phyloP scores from a whole-genome alignment of 2,888 invertebrate genomes.

The Blastobasis lacticolella region DNA sequence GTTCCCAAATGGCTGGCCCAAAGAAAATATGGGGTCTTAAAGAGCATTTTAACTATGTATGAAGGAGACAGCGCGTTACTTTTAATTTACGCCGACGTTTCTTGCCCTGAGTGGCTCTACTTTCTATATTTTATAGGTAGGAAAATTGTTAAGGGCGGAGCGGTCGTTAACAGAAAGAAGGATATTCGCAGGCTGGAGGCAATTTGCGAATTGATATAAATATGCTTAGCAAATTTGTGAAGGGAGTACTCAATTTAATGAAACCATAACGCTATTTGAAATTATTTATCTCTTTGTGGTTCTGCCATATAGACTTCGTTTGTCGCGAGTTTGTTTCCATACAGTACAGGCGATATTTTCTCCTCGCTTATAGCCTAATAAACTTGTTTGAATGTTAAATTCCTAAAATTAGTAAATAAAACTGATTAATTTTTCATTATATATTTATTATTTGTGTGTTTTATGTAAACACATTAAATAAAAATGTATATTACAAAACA shows the following conservation, averaged over 20 bases:
- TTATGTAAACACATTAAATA: too few relatives aligned
- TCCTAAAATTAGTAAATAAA: too few relatives aligned
- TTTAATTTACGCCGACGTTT: conserved; percentile 63
- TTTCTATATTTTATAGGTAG: conserved; percentile 46
- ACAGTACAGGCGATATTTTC: too few relatives aligned
- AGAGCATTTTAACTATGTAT: conserved; percentile 67
- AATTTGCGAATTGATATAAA: neutral
- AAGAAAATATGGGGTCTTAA: conserved; percentile 61
- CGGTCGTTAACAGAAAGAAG: neutral
- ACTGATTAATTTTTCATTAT: too few relatives aligned
- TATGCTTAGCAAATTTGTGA: neutral
- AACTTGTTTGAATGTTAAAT: too few relatives aligned
- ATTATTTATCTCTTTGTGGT: too few relatives aligned
- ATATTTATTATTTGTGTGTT: too few relatives aligned
- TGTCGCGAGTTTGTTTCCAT: too few relatives aligned
- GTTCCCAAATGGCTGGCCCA: conserved; percentile 50
- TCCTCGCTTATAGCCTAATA: too few relatives aligned
- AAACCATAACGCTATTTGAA: neutral
- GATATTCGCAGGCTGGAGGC: neutral
- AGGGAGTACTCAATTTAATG: neutral
- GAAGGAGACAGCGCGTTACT: conserved; percentile 65
- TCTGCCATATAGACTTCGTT: too few relatives aligned
- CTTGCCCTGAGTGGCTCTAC: conserved; percentile 48
- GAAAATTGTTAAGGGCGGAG: conserved; percentile 12
- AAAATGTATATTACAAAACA: too few relatives aligned